These are phyloP conservation scores for Drosophila willistoni DNA, from an alignment of 1,140 invertebrate species.

Conservation along the genomic window DNA sequence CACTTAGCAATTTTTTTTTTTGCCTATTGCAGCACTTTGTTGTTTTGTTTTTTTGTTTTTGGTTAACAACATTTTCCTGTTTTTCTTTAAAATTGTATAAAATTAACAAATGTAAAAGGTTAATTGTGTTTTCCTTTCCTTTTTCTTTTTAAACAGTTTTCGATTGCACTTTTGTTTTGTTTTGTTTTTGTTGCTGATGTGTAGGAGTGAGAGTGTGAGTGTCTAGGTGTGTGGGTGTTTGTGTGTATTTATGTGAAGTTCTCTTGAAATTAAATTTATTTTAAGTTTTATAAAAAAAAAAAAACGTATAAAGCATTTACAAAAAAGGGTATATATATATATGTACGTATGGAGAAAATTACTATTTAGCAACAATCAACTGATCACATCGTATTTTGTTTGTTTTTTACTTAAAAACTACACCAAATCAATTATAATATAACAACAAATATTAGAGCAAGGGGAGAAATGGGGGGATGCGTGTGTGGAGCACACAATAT, in stretches of 20 bases:
- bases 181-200: conserved; percentile 51
- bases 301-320: conserved; percentile 29
- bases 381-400: conserved; percentile 66
- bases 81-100: conserved; percentile 47
- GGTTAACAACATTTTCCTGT: conserved; percentile 45
- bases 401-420: conserved; percentile 61
- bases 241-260: conserved; percentile 29
- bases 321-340: conserved; percentile 11
- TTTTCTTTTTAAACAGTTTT: conserved; percentile 42
- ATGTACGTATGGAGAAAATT: conserved; percentile 42
- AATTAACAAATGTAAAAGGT: conserved; percentile 70
- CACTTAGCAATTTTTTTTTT: conserved; percentile 17
- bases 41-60: conserved; percentile 30
- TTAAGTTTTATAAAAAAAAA: conserved; percentile 35
- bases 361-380: conserved; percentile 75
- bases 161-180: conserved; percentile 72
- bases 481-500: conserved; percentile 9
- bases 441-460: conserved; percentile 72
- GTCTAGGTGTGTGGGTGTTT: conserved; percentile 27
- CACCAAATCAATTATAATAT: conserved; percentile 65
- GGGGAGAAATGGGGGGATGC: conserved; percentile 7
- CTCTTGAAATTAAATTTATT: conserved; percentile 49
- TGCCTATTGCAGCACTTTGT: conserved; percentile 66
- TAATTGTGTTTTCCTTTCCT: conserved; percentile 39
- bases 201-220: not conserved